These are phyloP conservation scores for Capromys pilorides DNA, from an alignment of 2,797 vertebrate species.

Conservation along the genomic window DNA sequence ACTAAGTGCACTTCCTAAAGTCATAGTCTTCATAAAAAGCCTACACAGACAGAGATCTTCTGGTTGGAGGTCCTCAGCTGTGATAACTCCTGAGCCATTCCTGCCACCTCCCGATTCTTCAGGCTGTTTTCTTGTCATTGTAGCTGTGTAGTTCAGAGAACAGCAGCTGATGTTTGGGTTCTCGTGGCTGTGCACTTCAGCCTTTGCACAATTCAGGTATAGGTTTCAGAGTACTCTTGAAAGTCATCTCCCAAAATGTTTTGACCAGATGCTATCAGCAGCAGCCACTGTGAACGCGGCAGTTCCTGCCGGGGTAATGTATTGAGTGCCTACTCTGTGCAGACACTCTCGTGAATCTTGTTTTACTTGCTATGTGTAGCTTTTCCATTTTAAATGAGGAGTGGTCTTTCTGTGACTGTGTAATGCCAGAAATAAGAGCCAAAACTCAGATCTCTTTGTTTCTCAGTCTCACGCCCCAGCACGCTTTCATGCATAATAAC, in stretches of 20 bases:
- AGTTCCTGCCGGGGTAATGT: neutral
- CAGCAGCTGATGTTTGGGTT: neutral
- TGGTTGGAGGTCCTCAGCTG: neutral
- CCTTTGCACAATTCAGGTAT: neutral
- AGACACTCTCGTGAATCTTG: neutral
- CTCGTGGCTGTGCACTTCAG: neutral
- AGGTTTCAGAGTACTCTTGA: neutral
- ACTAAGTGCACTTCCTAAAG: neutral
- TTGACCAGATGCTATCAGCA: neutral
- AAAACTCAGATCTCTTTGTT: neutral
- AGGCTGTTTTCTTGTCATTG: neutral
- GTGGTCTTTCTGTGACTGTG: neutral
- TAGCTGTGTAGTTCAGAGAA: neutral
- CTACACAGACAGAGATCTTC: neutral
- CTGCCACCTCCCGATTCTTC: neutral
- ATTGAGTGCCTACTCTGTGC: neutral
- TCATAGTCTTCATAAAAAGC: neutral
- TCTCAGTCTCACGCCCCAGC: neutral
- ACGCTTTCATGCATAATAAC: neutral
- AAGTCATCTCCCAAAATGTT: neutral
- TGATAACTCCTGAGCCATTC: neutral
- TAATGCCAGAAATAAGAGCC: neutral
- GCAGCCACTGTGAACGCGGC: neutral
- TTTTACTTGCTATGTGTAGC: neutral
- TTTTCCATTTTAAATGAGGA: constrained; percentile 22